Base-by-base conservation (phyloP, 2,113 vertebrate species). In the Salminus brasiliensis region DNA sequence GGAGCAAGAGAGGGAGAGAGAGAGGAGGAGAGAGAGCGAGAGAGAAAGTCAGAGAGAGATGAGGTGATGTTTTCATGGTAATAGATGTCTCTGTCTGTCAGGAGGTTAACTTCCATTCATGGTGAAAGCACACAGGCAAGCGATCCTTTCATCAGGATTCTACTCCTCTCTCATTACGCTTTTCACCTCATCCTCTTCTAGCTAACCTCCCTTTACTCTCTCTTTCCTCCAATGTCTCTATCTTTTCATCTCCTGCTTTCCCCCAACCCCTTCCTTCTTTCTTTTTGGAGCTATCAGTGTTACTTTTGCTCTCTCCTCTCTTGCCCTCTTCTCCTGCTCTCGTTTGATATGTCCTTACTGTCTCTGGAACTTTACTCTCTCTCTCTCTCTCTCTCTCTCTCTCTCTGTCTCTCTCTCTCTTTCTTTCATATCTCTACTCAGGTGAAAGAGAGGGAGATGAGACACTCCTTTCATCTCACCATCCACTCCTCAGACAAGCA, bases 101-200 rank as follows among this genome's bases (percentile, higher is more conserved):
- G 66, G 59, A 79, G 78, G 78, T 79, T 79, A 72, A 79, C 59
- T 79, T 72, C 59, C 43, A 79, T 79, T 79, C 78, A 79, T 73
- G 55, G 63, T 62, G 59, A 70, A 72, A 72, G 32, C 60, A 72
- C 45, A 66, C 78, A 72, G 43, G 53, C 76, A 70, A 78, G 66
- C 15, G 36, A 53, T 32, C 30, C 32, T 79, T 65, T 68, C 77
- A 41, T 65, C 60, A 60, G 72, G 78, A 73, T 73, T 73, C 69
- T 71, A 30, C 77, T 79, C 45, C 52, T 73, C 68, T 72, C 69
- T 66, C 69, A 72, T 66, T 79, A 55, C 10, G 41, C 32, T 55
- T 66, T 79, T 65, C 70, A 79, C 69, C 78, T 79, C 60, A 79
- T 65, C 69, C 36, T 41, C 47, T 73, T 73, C 59, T 23, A 32